phyloP scores from a whole-genome alignment of 2,888 invertebrate genomes.

The Dascillus cervinus region DNA sequence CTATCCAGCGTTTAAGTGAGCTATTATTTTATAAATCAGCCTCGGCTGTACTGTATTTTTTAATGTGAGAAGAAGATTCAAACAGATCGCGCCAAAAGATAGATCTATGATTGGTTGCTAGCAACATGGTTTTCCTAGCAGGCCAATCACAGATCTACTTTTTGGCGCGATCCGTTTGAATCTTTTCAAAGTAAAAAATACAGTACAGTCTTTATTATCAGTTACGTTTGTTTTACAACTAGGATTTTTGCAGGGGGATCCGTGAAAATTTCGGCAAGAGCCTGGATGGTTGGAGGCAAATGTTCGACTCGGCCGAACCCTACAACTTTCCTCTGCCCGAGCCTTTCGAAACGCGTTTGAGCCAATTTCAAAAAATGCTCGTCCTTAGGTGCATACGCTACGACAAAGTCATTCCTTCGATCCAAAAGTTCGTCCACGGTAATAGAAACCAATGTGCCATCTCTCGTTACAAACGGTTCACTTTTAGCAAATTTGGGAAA shows the following conservation, averaged over 20 bases:
- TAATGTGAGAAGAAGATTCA: no score
- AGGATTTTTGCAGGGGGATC: constrained; percentile 47
- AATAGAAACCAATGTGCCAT: no score
- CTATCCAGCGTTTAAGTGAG: constrained; percentile 43
- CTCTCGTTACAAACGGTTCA: neutral
- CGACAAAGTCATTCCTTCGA: constrained; percentile 79
- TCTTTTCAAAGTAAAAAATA: no score
- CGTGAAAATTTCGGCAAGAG: constrained; percentile 55
- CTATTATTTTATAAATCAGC: constrained; percentile 1
- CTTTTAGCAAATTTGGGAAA: constrained; percentile 59
- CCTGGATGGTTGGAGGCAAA: constrained; percentile 57
- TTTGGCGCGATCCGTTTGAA: no score
- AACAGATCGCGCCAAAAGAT: no score
- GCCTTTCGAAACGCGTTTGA: constrained; percentile 59
- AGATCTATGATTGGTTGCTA: no score
- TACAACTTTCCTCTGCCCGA: constrained; percentile 60
- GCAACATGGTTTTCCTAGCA: no score
- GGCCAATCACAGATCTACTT: no score
- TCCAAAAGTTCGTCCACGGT: constrained; percentile 63
- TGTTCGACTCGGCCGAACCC: constrained; percentile 70
- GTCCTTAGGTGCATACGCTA: constrained; percentile 75
- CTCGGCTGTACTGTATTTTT: neutral
- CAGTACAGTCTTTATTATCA: constrained; percentile 38
- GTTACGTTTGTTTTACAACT: constrained; percentile 32
- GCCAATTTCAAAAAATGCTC: constrained; percentile 66